phyloP scores from a whole-genome alignment of 2,113 vertebrate genomes.

The Chiloscyllium plagiosum region DNA sequence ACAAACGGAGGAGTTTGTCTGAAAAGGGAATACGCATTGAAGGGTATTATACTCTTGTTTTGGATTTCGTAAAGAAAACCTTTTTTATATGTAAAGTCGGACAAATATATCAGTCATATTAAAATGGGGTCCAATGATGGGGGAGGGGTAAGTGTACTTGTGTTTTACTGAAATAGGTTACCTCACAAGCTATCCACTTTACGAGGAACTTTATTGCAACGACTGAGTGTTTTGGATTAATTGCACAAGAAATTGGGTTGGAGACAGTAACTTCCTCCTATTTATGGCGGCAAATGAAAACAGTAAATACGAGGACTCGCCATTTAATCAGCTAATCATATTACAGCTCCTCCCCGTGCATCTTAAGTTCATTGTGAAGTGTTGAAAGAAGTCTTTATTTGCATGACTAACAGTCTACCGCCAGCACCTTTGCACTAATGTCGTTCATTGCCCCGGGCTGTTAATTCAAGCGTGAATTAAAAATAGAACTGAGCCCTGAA shows the following conservation, averaged over 20 bases:
- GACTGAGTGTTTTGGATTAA: not conserved
- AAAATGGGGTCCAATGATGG: not conserved
- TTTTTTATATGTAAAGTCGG: not conserved
- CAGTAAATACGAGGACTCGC: conserved; percentile 68
- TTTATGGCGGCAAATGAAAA: conserved; percentile 72
- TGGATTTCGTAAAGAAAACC: not conserved
- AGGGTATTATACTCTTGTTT: not conserved
- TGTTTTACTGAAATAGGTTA: too few relatives aligned
- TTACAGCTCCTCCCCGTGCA: conserved; percentile 69
- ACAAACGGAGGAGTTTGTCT: not conserved
- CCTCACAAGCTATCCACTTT: not conserved
- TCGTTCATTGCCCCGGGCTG: conserved; percentile 50
- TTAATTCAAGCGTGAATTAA: conserved; percentile 52
- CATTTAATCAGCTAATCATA: conserved; percentile 71
- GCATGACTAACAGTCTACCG: conserved; percentile 65
- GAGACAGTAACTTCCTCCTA: conserved; percentile 52
- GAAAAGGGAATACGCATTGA: not conserved
- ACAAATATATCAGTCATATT: not conserved
- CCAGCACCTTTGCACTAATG: conserved; percentile 45
- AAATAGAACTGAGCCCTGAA: conserved; percentile 52
- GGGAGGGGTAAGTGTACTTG: too few relatives aligned
- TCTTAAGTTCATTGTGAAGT: conserved; percentile 70
- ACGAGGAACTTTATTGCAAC: not conserved
- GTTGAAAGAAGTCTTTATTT: conserved; percentile 81
- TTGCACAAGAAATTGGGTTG: conserved; percentile 20